phyloP scores from a whole-genome alignment of 2,797 vertebrate genomes.

The Catharus ustulatus region DNA sequence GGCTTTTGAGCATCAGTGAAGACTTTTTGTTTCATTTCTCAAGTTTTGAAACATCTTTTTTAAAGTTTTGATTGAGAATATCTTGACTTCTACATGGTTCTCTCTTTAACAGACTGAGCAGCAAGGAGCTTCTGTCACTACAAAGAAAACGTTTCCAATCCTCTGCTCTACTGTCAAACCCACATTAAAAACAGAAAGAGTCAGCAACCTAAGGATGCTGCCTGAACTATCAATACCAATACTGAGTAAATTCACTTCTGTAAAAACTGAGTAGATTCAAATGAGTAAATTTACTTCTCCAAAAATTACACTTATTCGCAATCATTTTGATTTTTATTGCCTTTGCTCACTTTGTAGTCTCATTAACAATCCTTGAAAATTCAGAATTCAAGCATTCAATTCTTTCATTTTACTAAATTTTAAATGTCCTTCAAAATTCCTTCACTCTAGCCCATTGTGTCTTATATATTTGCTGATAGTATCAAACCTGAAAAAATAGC shows the following conservation, averaged over 20 bases:
- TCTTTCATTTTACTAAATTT: neutral
- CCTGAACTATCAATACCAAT: neutral
- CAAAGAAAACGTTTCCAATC: neutral
- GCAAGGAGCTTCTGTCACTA: conserved; percentile 16
- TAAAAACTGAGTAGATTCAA: neutral
- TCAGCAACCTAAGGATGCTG: neutral
- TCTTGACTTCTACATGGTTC: neutral
- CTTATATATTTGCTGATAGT: neutral
- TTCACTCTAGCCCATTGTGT: neutral
- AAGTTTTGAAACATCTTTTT: neutral
- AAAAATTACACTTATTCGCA: neutral
- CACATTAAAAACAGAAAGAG: neutral
- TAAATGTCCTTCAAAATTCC: neutral
- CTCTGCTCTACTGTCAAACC: neutral
- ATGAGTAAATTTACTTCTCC: neutral
- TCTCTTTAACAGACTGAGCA: neutral
- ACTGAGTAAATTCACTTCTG: neutral
- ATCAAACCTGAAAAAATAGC: neutral
- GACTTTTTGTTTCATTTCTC: neutral
- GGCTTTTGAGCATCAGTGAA: neutral
- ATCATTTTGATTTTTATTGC: neutral
- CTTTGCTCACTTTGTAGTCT: neutral
- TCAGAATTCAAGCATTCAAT: neutral
- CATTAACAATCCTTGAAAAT: neutral
- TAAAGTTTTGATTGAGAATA: neutral